phyloP scores from a whole-genome alignment of 2,888 invertebrate species.

The Nowickia ferox region DNA sequence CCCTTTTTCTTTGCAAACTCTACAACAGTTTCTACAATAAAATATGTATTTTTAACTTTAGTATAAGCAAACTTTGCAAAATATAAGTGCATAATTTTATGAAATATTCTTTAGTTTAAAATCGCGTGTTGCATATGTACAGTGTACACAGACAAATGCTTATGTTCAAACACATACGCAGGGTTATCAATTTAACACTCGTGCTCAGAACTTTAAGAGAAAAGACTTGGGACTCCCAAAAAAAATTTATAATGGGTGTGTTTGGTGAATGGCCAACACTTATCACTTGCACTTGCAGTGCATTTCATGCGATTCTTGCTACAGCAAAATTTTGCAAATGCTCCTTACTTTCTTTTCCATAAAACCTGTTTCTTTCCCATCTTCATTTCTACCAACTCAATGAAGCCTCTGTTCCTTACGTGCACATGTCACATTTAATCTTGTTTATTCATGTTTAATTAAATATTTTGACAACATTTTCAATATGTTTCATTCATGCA shows the following conservation, averaged over 20 bases:
- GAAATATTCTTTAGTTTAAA: constrained; percentile 53
- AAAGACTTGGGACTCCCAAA: constrained; percentile 28
- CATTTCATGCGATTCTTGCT: neutral
- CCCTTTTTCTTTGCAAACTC: constrained; percentile 35
- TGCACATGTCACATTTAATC: constrained; percentile 52
- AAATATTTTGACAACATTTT: constrained; percentile 62
- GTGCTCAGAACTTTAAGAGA: constrained; percentile 20
- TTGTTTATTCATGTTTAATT: constrained; percentile 59
- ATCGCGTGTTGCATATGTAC: constrained; percentile 60
- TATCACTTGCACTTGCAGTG: constrained; percentile 60
- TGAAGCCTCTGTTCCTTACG: neutral
- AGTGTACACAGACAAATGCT: constrained; percentile 4
- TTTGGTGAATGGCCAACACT: constrained; percentile 65
- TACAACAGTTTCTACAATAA: neutral
- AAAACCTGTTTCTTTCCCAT: neutral
- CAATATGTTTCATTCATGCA: constrained; percentile 19
- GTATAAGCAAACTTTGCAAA: constrained; percentile 34
- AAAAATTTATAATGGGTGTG: constrained; percentile 55
- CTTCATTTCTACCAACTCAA: neutral
- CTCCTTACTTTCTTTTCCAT: constrained; percentile 38
- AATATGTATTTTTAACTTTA: constrained; percentile 28
- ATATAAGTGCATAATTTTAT: constrained; percentile 11
- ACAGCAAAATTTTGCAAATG: neutral
- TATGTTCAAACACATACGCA: constrained; percentile 20
- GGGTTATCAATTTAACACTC: constrained; percentile 68